phyloP scores from a whole-genome alignment of 2,113 vertebrate species.

The Saimiri boliviensis region DNA sequence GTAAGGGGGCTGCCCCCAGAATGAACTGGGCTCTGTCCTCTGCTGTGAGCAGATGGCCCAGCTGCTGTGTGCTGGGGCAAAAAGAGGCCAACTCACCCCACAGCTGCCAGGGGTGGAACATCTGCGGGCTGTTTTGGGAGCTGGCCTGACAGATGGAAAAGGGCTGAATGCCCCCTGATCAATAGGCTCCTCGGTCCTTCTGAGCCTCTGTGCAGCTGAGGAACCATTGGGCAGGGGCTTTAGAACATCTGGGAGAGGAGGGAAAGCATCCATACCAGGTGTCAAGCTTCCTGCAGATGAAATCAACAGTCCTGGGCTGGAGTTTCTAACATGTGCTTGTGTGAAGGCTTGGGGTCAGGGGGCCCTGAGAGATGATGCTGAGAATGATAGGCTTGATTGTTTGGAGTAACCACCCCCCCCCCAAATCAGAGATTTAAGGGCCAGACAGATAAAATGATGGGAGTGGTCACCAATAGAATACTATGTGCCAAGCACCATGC shows the following conservation, averaged over 20 bases:
- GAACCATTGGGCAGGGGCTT: neutral
- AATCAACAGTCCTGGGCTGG: neutral
- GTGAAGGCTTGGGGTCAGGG: neutral
- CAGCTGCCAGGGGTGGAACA: neutral
- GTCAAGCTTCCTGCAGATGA: neutral
- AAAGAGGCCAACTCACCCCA: neutral
- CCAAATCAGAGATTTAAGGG: neutral
- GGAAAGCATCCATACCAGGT: neutral
- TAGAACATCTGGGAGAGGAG: slow-evolving; percentile 9
- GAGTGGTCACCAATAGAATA: neutral
- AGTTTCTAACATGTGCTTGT: slow-evolving; percentile 21
- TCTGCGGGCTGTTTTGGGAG: neutral
- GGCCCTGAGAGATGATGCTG: neutral
- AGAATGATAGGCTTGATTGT: neutral
- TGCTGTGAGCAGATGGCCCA: slow-evolving; percentile 58
- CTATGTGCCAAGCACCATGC: neutral
- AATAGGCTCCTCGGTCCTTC: neutral
- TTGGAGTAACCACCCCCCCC: neutral
- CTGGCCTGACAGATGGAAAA: slow-evolving; percentile 50
- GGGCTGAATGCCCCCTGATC: neutral
- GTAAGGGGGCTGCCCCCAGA: neutral
- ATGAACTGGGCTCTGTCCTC: slow-evolving; percentile 52
- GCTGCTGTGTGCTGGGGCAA: slow-evolving; percentile 29
- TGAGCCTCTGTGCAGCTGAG: neutral
- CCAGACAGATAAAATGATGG: neutral